Evolutionary conservation across 2,113 vertebrate genomes (phyloP).

Genomic region (Falcunculus frontatus): DNA sequence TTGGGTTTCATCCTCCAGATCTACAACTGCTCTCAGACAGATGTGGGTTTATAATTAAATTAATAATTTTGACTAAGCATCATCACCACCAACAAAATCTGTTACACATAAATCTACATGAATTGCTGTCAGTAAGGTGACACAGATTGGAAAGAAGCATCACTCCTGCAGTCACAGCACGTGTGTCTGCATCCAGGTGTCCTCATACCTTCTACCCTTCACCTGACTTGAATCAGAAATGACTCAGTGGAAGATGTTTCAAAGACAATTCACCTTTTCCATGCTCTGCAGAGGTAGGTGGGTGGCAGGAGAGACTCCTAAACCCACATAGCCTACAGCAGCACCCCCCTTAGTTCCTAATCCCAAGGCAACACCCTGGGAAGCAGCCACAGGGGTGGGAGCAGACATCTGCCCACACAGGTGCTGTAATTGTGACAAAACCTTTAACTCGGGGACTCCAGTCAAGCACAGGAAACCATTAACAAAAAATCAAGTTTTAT

Average conservation of each 20-base stretch:
- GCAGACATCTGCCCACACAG: neutral
- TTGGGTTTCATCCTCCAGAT: neutral
- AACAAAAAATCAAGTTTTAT: neutral
- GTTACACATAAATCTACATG: neutral
- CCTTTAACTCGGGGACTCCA: neutral
- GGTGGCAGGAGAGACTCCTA: neutral
- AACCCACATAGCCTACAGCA: neutral
- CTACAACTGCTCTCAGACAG: neutral
- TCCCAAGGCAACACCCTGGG: neutral
- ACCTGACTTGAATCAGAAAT: neutral
- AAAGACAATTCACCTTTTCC: neutral
- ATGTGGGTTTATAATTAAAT: neutral
- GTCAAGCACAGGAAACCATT: neutral
- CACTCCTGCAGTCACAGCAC: accelerated
- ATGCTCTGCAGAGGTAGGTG: neutral
- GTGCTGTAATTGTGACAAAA: neutral
- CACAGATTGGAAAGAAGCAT: neutral
- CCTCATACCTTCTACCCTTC: neutral
- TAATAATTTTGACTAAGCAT: neutral
- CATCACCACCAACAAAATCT: neutral
- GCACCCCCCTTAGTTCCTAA: neutral
- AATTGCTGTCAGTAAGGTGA: neutral
- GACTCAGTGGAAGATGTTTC: neutral
- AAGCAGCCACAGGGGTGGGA: neutral
- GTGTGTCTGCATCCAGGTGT: neutral